These are phyloP conservation scores for Campoletis sonorensis DNA, from an alignment of 1,140 invertebrate species.

Conservation along the genomic window DNA sequence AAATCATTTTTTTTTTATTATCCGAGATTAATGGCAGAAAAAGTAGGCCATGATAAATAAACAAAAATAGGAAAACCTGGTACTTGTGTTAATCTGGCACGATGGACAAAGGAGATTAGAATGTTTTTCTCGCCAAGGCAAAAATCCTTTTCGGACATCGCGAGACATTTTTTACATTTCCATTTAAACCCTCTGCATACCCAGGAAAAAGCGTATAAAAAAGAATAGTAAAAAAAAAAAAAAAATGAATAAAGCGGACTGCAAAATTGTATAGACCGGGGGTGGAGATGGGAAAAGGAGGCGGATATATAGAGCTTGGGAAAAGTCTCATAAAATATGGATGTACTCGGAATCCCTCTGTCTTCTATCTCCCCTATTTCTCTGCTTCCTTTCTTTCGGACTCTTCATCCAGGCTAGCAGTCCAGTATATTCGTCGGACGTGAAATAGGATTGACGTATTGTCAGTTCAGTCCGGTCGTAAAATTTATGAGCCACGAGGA, in stretches of 20 bases:
- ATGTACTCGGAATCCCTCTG: conserved; percentile 19
- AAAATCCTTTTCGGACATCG: background rate
- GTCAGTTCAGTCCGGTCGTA: background rate
- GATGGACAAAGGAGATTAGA: background rate
- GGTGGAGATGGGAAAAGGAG: background rate
- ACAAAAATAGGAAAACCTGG: background rate
- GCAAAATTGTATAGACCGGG: background rate
- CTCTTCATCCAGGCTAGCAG: background rate
- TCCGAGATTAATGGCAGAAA: too few species aligned
- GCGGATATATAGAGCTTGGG: background rate
- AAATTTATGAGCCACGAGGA: background rate
- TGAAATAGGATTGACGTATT: conserved; percentile 27
- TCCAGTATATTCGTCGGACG: background rate
- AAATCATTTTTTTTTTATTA: too few species aligned
- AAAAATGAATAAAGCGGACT: background rate
- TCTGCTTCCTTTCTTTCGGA: background rate
- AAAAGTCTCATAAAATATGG: conserved; percentile 13
- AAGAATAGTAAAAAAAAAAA: background rate
- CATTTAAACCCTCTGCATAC: too few species aligned
- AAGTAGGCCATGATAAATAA: background rate
- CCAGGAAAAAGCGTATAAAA: background rate
- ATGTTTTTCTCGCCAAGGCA: background rate
- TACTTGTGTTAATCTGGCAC: too few species aligned
- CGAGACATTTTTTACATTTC: background rate
- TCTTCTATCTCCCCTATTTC: conserved; percentile 3